Evolutionary conservation across 2,113 vertebrate species (phyloP).

Genomic region (Pelusios castaneus): DNA sequence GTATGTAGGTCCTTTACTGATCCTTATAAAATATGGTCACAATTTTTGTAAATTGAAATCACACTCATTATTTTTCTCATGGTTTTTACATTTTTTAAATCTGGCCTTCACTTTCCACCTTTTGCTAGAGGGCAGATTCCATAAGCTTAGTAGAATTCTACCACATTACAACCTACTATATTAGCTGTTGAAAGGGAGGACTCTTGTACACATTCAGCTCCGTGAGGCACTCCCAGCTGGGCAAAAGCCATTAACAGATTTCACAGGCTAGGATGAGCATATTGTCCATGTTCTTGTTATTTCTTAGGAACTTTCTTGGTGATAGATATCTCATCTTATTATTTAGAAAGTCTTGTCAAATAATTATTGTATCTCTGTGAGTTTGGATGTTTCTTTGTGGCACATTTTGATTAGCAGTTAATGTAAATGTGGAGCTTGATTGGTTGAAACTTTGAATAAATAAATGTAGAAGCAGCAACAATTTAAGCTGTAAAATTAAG

Average conservation of each 20-base stretch:
- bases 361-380: background rate
- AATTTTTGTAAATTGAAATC: background rate
- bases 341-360: background rate
- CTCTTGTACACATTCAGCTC: background rate
- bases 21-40: background rate
- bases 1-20: background rate
- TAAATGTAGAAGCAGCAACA: background rate
- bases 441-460: background rate
- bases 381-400: background rate
- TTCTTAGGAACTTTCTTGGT: background rate
- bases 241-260: background rate
- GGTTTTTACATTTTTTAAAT: background rate
- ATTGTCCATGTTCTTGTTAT: background rate
- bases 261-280: background rate
- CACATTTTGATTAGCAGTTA: background rate
- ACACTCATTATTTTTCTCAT: background rate
- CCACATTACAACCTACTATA: background rate
- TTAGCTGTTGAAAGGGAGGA: background rate
- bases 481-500: background rate
- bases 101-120: background rate
- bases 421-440: background rate
- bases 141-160: background rate
- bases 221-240: background rate
- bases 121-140: background rate
- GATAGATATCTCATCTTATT: background rate